Evolutionary conservation across 2,888 invertebrate species (phyloP), one percentile per base, ranked within the genome.

Genomic region (Deroplatys truncata): DNA sequence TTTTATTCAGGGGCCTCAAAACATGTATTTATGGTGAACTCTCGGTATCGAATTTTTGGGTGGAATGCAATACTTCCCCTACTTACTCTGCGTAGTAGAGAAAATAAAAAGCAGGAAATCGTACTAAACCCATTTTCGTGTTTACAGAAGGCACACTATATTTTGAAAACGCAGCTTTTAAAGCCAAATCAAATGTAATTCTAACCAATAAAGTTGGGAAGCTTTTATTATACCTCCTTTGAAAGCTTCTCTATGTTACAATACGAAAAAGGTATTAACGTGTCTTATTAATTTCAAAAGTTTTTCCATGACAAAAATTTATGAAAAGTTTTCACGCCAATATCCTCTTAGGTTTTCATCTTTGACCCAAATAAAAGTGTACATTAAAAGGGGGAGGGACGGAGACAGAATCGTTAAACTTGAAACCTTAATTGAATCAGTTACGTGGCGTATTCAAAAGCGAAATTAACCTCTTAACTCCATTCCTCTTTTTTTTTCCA

Each of bases 341-440:
- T 72, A 72, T 72, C 56, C 56, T 72, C 20, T 72, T 72, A 72
- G 25, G 16, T 72, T 72, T 72, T 72, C 56, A 72, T 16, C 56
- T 72, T 72, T 72, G 56, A 72, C 56, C 56, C 25, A 72, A 20
- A 72, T 72, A 72, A 72, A 72, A 72, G 56, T 20, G 15, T 72
- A 72, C 56, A 72, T 72, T 72, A 72, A 72, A 72, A 72, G 16
- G 7, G 25, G 16, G 31, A 28, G n/a, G 56, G 56, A 85, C 28
- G 43, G n/a, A 49, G 43, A 49, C 28, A 49, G 56, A 85, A 85
- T 13, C 56, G 28, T 49, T 85, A 86, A 86, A 86, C 29, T 29
- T 82, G 86, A 72, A 86, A 86, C 31, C 72, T 72, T 86, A 86
- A 86, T 86, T 86, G 29, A 86, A 86, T 86, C 85, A 85, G 35